phyloP scores from a whole-genome alignment of 1,140 invertebrate species.

The Euwallacea similis region DNA sequence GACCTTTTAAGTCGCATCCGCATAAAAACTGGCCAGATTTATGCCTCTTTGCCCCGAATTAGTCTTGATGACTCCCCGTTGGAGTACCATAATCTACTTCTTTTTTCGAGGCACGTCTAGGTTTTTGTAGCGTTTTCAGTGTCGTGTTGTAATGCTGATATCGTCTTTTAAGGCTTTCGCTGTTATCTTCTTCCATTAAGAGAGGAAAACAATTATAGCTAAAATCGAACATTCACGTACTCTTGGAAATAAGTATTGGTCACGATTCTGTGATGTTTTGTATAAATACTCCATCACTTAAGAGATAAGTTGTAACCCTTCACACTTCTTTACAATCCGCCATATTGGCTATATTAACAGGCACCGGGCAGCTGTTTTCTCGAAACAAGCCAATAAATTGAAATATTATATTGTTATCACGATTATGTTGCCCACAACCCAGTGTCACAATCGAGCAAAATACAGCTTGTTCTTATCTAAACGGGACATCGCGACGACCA shows the following conservation, averaged over 20 bases:
- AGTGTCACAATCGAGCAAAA: constrained; percentile 3
- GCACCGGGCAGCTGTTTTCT: not conserved
- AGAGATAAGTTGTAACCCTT: too few relatives aligned
- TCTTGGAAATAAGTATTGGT: too few relatives aligned
- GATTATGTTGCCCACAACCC: constrained; percentile 3
- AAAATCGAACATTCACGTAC: too few relatives aligned
- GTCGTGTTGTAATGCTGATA: constrained; percentile 2
- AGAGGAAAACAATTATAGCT: too few relatives aligned
- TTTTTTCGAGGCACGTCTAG: constrained; percentile 3
- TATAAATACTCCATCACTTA: too few relatives aligned
- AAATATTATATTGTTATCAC: constrained; percentile 9
- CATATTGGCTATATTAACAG: too few relatives aligned
- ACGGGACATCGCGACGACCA: not conserved
- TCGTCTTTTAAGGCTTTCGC: not conserved
- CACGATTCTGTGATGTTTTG: too few relatives aligned
- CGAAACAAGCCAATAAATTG: constrained; percentile 7
- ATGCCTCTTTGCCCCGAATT: constrained; percentile 24
- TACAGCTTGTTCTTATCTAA: constrained; percentile 6
- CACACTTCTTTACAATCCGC: too few relatives aligned
- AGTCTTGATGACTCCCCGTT: constrained; percentile 34
- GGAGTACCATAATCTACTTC: constrained; percentile 22
- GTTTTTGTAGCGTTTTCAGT: constrained; percentile 15
- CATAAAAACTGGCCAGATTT: constrained; percentile 35
- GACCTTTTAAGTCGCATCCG: constrained; percentile 18
- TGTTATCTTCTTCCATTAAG: not conserved